Evolutionary conservation across 1,140 invertebrate genomes (phyloP).

Genomic region (Drosophila virilis): DNA sequence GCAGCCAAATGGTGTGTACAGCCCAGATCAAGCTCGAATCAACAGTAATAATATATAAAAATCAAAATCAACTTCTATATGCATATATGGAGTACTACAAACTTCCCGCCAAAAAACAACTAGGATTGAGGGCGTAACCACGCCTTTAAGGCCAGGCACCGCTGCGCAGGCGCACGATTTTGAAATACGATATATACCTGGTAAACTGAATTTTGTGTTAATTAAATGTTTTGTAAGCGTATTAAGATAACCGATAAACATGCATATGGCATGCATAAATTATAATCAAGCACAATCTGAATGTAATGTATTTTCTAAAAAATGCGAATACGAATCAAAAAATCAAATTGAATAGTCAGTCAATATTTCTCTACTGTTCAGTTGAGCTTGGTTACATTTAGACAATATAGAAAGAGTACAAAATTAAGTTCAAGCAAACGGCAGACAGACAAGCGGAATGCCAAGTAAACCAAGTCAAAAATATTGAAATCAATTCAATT

Average conservation of each 20-base stretch:
- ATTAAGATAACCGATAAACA: conserved; percentile 22
- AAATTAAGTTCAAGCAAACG: conserved; percentile 22
- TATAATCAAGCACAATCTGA: conserved; percentile 25
- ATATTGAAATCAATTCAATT: conserved; percentile 17
- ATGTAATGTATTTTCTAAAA: conserved; percentile 47
- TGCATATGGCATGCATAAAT: conserved; percentile 17
- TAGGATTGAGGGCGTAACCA: conserved; percentile 48
- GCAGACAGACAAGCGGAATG: conserved; percentile 1
- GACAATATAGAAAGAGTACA: conserved; percentile 36
- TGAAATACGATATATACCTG: conserved; percentile 38
- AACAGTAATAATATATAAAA: conserved; percentile 55
- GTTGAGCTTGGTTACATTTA: conserved; percentile 17
- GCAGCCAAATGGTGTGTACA: conserved; percentile 48
- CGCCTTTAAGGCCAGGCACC: conserved; percentile 55
- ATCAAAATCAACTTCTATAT: conserved; percentile 19
- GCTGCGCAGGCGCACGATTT: conserved; percentile 76
- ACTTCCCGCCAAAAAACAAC: conserved; percentile 44
- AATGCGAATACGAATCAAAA: conserved; percentile 10
- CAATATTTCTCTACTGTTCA: conserved; percentile 17
- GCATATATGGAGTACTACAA: conserved; percentile 7
- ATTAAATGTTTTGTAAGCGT: conserved; percentile 63
- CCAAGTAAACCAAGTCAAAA: conserved; percentile 21
- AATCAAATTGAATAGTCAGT: conserved; percentile 16
- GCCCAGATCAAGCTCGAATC: conserved; percentile 67
- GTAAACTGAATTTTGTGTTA: conserved; percentile 44